These are phyloP conservation scores for Aptenodytes patagonicus DNA, from an alignment of 2,113 vertebrate species.

Conservation along the genomic window DNA sequence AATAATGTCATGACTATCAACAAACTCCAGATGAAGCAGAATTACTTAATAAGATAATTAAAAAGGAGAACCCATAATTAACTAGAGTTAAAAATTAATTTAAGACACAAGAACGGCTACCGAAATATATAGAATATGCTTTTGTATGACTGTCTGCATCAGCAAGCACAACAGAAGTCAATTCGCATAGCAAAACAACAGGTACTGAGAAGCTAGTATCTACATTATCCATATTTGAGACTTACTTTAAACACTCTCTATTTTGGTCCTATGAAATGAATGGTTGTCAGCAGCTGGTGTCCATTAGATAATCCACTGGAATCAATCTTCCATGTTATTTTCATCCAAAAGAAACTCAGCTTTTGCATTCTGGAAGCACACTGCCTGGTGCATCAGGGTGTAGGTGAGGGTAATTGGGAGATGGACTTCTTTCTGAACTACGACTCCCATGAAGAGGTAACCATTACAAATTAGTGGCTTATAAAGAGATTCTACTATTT, in stretches of 20 bases:
- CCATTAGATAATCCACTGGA: not conserved
- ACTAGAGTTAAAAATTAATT: not conserved
- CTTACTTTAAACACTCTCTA: not conserved
- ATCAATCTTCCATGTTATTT: not conserved
- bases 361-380: not conserved
- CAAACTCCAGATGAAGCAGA: not conserved
- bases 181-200: not conserved
- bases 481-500: not conserved
- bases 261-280: not conserved
- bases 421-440: not conserved
- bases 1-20: not conserved
- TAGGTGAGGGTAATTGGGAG: not conserved
- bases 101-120: not conserved
- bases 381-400: rapidly evolving
- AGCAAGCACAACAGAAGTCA: not conserved
- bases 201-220: not conserved
- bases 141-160: not conserved
- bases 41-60: not conserved
- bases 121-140: not conserved
- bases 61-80: not conserved
- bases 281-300: not conserved
- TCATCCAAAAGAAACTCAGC: not conserved
- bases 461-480: not conserved
- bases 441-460: not conserved
- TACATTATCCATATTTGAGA: not conserved